Percentiles rank a stretch among this genome's conserved stretches.
Conservation (phyloP, 2,797 vertebrate genomes). For the Muscicapa comitata region DNA sequence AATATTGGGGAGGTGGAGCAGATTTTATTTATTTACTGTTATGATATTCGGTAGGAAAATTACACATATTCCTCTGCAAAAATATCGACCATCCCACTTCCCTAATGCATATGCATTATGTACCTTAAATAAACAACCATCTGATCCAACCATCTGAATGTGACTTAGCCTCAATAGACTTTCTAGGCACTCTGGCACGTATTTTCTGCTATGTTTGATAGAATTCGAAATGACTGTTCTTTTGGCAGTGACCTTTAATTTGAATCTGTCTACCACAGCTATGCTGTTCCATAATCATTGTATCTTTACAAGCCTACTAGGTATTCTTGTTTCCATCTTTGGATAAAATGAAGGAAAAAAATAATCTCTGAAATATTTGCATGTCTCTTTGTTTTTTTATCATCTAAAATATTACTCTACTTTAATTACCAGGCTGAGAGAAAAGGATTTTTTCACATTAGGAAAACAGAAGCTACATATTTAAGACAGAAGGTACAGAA, state of each 20-base stretch:
- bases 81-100: conserved; percentile 8
- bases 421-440: conserved; percentile 21
- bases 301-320: neutral
- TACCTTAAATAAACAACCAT: conserved; percentile 62
- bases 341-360: neutral
- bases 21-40: conserved; percentile 22
- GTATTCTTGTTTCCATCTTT: neutral
- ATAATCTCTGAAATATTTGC: neutral
- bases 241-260: conserved; percentile 60
- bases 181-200: neutral
- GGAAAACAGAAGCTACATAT: neutral
- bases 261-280: neutral
- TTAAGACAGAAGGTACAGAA: neutral
- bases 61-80: neutral
- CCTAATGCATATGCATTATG: conserved; percentile 54
- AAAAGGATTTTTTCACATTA: conserved; percentile 18
- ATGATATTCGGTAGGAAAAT: conserved; percentile 20
- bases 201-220: conserved; percentile 49
- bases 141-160: conserved; percentile 56
- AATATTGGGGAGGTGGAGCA: neutral
- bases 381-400: neutral
- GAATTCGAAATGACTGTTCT: conserved; percentile 46
- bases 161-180: conserved; percentile 22
- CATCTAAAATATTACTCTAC: neutral
- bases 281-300: neutral